Evolutionary conservation across 2,113 vertebrate genomes (phyloP), one percentile per base, ranked within the genome.

Genomic region (Procavia capensis): DNA sequence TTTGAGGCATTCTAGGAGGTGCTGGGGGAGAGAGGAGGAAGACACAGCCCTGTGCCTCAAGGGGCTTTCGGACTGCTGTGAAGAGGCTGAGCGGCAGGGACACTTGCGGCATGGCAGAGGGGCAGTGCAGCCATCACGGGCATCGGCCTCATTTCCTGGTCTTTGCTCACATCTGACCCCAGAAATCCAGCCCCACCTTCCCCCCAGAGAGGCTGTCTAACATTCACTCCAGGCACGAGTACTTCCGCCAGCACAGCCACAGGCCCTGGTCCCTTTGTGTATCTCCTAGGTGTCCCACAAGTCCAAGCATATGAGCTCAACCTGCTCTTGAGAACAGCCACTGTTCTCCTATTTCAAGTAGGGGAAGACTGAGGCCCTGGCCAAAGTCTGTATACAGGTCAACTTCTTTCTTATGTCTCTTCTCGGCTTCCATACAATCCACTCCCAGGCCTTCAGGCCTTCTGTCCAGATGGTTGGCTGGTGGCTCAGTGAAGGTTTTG

Each of bases 391-490:
- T 0, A 6, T 0, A 10, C 36, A 57, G 5, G 17, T 11, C 61
- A 22, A 4, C 5, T 2, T 20, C 66, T 41, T 61, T 14, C 87
- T 22, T 17, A 5, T 29, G 25, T 68, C 13, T 14, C 22, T 8
- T 24, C 45, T n/a, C 0, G 2, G 25, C 22, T 39, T 41, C 43
- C 6, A 0, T 0, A 31, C 0, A 0, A 4, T 20, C 25, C 3
- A 6, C 3, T 11, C 34, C 47, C 0, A 17, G 54, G 79, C 20
- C 24, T 72, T 41, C 4, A 7, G 13, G 9, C 5, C 31, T 9
- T 14, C 7, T 2, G 2, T 45, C 54, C 17, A n/a, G 41, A 20
- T 0, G 5, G 31, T 61, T 20, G 13, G 57, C 36, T 31, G 72
- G 80, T 0, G 2, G 45, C 13, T 34, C 57, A 41, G 81, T 31